Evolutionary conservation across 2,797 vertebrate genomes (phyloP).

Genomic region (Gouania willdenowi): DNA sequence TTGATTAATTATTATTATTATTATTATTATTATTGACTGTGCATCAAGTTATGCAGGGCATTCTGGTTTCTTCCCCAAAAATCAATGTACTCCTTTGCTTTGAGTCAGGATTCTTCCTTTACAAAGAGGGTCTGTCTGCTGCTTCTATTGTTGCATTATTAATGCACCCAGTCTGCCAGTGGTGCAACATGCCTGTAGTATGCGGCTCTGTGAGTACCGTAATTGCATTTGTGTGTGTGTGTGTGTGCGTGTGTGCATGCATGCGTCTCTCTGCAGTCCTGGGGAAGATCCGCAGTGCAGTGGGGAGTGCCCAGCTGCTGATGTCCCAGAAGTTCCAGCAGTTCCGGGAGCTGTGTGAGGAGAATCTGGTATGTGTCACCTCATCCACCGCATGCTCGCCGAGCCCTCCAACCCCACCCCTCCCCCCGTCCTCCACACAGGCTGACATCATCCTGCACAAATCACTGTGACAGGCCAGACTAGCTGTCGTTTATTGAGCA

Average conservation of each 20-base stretch:
- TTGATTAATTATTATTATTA: too few relatives aligned
- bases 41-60: constrained; percentile 4
- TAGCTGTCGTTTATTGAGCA: constrained; percentile 66
- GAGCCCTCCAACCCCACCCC: not conserved
- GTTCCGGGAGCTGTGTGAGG: constrained; percentile 96
- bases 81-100: too few relatives aligned
- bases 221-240: constrained; percentile 12
- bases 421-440: constrained; percentile 1
- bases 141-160: constrained; percentile 31
- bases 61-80: too few relatives aligned
- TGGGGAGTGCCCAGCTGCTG: constrained; percentile 94
- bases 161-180: constrained; percentile 32
- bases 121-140: too few relatives aligned
- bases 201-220: constrained; percentile 59
- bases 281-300: constrained; percentile 94
- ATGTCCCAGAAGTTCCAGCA: constrained; percentile 99
- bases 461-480: constrained; percentile 68
- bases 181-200: constrained; percentile 62
- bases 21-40: constrained; percentile 3
- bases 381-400: constrained; percentile 60
- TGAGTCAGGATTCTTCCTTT: too few relatives aligned
- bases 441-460: constrained; percentile 74
- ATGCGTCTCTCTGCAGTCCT: constrained; percentile 78
- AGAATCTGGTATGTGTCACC: constrained; percentile 92
- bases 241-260: constrained; percentile 12